A percentile compares a stretch with the other conserved stretches of the same genome.
Conservation (phyloP, 2,797 vertebrate species). For the Tarsius wallacei region DNA sequence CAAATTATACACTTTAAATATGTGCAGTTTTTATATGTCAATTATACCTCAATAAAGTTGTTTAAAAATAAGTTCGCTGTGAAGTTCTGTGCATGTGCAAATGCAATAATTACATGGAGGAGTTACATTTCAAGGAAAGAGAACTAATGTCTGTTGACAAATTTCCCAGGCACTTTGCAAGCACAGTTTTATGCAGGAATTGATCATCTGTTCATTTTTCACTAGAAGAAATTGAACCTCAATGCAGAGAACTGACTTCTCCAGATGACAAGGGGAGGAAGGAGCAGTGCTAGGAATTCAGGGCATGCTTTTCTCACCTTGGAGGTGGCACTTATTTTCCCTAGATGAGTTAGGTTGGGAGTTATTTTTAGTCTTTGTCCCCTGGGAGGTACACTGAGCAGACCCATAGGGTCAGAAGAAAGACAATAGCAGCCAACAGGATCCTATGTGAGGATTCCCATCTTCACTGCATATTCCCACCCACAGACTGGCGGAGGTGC, state of each 20-base stretch:
- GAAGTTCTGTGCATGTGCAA: background rate
- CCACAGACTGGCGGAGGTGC: too few relatives aligned
- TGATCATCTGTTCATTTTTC: background rate
- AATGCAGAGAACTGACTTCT: background rate
- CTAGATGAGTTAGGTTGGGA: background rate
- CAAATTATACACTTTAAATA: background rate
- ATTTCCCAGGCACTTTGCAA: background rate
- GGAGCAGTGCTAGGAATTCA: background rate
- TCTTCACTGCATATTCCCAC: background rate
- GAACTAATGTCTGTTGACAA: background rate
- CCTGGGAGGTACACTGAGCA: background rate
- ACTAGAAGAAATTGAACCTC: conserved; percentile 6
- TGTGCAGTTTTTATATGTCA: background rate
- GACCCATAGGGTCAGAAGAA: background rate
- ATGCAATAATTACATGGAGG: background rate
- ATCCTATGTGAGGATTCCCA: background rate
- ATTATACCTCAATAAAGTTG: background rate
- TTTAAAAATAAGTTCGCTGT: background rate
- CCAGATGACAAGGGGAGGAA: background rate
- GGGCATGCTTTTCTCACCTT: background rate
- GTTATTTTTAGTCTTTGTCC: background rate
- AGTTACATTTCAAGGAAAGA: background rate
- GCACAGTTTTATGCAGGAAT: background rate
- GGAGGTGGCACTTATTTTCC: background rate
- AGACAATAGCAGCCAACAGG: background rate